These are phyloP conservation scores for Eclectus roratus DNA, from an alignment of 2,113 vertebrate species.

Conservation along the genomic window DNA sequence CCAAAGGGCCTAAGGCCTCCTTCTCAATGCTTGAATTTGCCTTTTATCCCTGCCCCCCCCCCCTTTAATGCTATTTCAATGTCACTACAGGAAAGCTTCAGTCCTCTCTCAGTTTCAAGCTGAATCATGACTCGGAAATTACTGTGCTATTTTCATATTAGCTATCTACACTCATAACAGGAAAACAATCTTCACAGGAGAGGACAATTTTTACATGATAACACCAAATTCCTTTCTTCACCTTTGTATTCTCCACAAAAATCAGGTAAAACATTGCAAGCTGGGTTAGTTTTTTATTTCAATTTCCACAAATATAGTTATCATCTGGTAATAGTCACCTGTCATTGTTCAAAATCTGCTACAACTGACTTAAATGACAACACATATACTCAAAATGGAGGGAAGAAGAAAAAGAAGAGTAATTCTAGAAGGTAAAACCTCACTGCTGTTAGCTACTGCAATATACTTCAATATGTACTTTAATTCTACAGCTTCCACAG, in stretches of 20 bases:
- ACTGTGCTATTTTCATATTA: not conserved
- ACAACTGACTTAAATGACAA: not conserved
- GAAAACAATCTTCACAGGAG: not conserved
- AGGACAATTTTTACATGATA: not conserved
- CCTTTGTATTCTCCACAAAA: not conserved
- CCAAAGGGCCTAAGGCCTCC: not conserved
- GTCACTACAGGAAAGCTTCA: not conserved
- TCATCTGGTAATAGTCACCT: not conserved
- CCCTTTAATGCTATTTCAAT: not conserved
- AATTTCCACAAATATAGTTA: not conserved
- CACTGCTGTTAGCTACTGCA: not conserved
- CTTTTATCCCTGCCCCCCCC: not conserved
- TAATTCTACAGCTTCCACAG: not conserved
- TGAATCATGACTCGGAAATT: not conserved
- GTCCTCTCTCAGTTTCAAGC: not conserved
- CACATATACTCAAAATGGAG: fast-evolving
- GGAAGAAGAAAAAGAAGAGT: no score
- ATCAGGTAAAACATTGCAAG: not conserved
- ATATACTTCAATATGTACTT: not conserved
- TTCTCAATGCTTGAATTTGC: not conserved
- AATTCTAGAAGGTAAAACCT: not conserved
- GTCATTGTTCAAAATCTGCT: not conserved
- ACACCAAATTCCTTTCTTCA: not conserved
- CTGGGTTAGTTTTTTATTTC: not conserved
- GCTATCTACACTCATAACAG: not conserved